Evolutionary conservation across 2,888 invertebrate species (phyloP).

Genomic region (Lumbricus terrestris): DNA sequence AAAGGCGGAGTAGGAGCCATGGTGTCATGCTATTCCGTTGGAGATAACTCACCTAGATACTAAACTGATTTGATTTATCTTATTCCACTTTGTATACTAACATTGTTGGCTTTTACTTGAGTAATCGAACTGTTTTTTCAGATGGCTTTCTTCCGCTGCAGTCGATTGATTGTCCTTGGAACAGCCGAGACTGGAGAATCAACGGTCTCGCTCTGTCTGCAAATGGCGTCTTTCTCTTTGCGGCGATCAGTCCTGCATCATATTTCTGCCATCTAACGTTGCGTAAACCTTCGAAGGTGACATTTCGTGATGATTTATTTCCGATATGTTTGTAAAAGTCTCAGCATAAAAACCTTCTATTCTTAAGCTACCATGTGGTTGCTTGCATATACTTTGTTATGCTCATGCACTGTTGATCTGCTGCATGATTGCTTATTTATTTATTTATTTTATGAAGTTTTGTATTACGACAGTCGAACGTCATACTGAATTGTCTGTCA

Average conservation of each 20-base stretch:
- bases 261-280: background rate
- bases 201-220: background rate
- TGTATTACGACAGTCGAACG: too few relatives aligned
- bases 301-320: background rate
- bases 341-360: background rate
- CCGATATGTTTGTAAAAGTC: background rate
- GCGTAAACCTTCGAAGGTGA: constrained; percentile 10
- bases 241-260: background rate
- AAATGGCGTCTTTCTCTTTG: background rate
- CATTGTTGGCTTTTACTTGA: background rate
- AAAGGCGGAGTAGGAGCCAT: background rate
- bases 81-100: background rate
- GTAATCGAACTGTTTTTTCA: background rate
- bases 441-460: too few relatives aligned
- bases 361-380: background rate
- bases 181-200: background rate
- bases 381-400: too few relatives aligned
- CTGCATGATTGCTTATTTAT: too few relatives aligned
- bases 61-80: background rate
- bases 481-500: background rate
- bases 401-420: too few relatives aligned
- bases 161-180: background rate
- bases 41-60: background rate
- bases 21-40: background rate
- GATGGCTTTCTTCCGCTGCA: background rate